phyloP scores from a whole-genome alignment of 2,113 vertebrate species.

The Bucco capensis region DNA sequence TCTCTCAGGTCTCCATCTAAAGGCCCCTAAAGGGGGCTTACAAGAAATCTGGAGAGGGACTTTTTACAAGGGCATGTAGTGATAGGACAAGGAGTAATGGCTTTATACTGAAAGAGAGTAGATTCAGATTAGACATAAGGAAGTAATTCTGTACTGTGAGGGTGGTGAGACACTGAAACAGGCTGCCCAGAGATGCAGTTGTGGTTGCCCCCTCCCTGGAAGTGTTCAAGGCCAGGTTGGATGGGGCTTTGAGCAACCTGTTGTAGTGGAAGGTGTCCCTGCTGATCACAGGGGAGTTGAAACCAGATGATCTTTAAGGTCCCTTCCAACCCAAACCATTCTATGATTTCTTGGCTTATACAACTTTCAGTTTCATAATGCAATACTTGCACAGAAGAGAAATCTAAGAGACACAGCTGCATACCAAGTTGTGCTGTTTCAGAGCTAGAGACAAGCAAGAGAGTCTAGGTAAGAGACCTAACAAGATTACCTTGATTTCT shows the following conservation, averaged over 20 bases:
- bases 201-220: not conserved
- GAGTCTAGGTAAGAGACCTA: not conserved
- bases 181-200: not conserved
- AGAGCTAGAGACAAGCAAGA: not conserved
- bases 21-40: not conserved
- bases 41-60: not conserved
- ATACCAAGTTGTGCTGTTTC: not conserved
- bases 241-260: not conserved
- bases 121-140: not conserved
- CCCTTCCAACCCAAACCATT: not conserved
- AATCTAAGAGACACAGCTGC: not conserved
- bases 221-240: not conserved
- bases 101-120: not conserved
- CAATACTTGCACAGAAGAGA: not conserved
- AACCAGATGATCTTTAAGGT: not conserved
- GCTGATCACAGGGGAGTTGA: not conserved
- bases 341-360: not conserved
- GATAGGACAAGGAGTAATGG: not conserved
- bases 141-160: not conserved
- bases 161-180: not conserved
- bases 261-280: not conserved
- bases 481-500: conserved; percentile 83
- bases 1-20: not conserved
- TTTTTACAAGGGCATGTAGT: not conserved
- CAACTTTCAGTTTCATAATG: not conserved